Conservation (phyloP, 2,888 invertebrate genomes). For the Dasypogon diadema region DNA sequence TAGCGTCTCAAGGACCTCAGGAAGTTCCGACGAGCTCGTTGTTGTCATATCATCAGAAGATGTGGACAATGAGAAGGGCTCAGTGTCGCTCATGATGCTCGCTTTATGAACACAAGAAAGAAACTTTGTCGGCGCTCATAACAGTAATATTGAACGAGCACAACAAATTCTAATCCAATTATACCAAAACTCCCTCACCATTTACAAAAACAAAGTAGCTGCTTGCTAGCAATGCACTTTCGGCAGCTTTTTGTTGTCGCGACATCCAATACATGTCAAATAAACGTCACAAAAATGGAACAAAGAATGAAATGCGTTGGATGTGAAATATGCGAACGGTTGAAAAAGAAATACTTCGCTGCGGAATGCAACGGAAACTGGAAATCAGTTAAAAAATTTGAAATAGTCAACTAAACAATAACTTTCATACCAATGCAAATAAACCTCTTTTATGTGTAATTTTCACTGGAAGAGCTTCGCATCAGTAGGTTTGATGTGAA, state of each 20-base stretch:
- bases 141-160: neutral
- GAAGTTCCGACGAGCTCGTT: constrained; percentile 52
- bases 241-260: constrained; percentile 36
- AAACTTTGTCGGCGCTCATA: neutral
- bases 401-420: no score
- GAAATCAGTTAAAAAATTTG: no score
- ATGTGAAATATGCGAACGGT: no score
- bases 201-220: constrained; percentile 23
- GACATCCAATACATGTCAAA: neutral
- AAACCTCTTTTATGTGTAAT: no score
- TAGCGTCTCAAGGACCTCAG: constrained; percentile 54
- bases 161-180: neutral
- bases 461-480: no score
- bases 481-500: no score
- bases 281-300: constrained; percentile 1
- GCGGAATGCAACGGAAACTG: no score
- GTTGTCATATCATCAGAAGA: constrained; percentile 47
- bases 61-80: constrained; percentile 8
- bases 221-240: neutral
- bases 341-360: no score
- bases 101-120: neutral
- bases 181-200: neutral
- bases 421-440: no score
- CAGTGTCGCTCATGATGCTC: constrained; percentile 36
- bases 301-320: neutral